phyloP scores from a whole-genome alignment of 2,797 vertebrate genomes.

The Pseudochirops corinnae region DNA sequence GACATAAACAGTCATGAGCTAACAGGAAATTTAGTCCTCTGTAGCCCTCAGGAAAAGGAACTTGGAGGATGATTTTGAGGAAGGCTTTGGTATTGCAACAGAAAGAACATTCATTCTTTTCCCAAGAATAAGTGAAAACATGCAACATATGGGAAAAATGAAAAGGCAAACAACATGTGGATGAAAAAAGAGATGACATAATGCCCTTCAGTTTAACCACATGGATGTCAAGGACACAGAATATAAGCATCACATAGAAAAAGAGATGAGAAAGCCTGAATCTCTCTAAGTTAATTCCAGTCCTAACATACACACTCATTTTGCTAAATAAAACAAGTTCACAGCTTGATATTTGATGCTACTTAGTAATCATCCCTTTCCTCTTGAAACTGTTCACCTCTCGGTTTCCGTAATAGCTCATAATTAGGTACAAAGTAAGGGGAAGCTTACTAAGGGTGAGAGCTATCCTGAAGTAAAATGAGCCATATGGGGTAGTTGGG shows the following conservation, averaged over 20 bases:
- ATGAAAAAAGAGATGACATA: background rate
- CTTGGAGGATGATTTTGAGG: background rate
- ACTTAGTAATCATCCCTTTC: background rate
- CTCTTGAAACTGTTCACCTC: background rate
- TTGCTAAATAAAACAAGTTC: background rate
- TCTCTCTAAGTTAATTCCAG: background rate
- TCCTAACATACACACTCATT: background rate
- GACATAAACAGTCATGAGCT: background rate
- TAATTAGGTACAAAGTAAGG: background rate
- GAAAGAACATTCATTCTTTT: background rate
- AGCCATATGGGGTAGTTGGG: background rate
- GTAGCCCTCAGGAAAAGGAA: background rate
- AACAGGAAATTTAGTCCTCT: background rate
- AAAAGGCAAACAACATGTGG: background rate
- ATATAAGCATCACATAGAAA: background rate
- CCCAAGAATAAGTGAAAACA: background rate
- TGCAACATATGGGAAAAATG: background rate
- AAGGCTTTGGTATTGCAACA: background rate
- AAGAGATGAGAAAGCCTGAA: background rate
- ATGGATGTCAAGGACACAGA: background rate
- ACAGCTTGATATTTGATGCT: background rate
- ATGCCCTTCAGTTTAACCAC: background rate
- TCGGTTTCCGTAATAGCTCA: background rate
- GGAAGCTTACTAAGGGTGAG: background rate
- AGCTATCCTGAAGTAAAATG: background rate